These are phyloP conservation scores for Scaeva pyrastri DNA, from an alignment of 2,888 invertebrate genomes.

Conservation along the genomic window DNA sequence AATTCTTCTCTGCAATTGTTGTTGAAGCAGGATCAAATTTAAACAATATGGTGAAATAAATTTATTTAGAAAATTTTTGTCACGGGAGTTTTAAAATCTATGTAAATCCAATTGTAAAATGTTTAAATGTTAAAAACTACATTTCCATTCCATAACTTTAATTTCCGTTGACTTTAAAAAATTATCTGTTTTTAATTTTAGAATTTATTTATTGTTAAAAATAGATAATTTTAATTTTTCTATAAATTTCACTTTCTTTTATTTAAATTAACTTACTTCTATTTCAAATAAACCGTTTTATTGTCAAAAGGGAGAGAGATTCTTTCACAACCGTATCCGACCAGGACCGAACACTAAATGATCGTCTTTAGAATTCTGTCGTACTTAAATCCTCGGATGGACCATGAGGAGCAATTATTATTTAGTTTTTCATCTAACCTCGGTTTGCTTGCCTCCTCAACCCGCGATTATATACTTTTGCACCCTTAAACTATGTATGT, in stretches of 20 bases:
- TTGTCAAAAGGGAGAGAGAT: not conserved
- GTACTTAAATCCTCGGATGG: constrained; percentile 81
- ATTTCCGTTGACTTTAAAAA: too few relatives aligned
- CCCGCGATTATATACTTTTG: constrained; percentile 6
- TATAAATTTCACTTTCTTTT: not conserved
- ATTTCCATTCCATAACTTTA: too few relatives aligned
- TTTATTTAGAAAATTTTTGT: too few relatives aligned
- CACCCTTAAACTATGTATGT: constrained; percentile 42
- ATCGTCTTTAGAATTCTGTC: constrained; percentile 78
- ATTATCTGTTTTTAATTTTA: too few relatives aligned
- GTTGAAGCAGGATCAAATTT: too few relatives aligned
- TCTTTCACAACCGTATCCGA: constrained; percentile 79
- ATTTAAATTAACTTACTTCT: constrained; percentile 42
- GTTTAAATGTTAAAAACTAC: too few relatives aligned
- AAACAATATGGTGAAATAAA: too few relatives aligned
- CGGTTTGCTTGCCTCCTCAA: constrained; percentile 11
- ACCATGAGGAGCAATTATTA: constrained; percentile 44
- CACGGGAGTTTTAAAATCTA: too few relatives aligned
- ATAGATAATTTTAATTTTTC: not conserved
- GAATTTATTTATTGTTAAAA: too few relatives aligned
- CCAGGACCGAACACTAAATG: constrained; percentile 81
- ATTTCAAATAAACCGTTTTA: constrained; percentile 37
- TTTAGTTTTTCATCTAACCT: constrained; percentile 24
- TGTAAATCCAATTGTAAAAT: too few relatives aligned
- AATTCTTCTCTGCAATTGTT: too few relatives aligned